Evolutionary conservation across 2,113 vertebrate genomes (phyloP).

Genomic region (Meles meles): DNA sequence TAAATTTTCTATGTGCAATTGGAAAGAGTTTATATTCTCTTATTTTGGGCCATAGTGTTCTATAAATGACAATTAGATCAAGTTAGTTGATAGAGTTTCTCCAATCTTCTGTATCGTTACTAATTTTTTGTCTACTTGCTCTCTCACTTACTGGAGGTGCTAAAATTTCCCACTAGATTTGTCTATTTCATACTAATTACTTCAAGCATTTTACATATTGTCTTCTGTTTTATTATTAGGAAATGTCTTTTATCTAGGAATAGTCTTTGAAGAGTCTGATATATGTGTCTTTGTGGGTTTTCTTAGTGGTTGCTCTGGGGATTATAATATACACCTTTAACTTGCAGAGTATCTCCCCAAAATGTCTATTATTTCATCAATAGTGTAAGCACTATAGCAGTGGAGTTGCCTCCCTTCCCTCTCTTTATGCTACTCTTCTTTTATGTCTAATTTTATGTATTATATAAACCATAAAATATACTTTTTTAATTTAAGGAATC

Average conservation of each 20-base stretch:
- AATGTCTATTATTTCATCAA: not conserved
- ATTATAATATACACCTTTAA: not conserved
- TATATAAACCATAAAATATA: not conserved
- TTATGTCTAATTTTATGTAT: not conserved
- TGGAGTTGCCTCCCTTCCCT: not conserved
- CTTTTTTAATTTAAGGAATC: not conserved
- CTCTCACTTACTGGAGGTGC: not conserved
- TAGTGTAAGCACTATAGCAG: not conserved
- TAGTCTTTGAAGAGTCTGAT: not conserved
- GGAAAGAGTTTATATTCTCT: not conserved
- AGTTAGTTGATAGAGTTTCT: not conserved
- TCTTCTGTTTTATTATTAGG: not conserved
- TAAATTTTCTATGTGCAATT: not conserved
- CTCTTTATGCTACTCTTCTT: not conserved
- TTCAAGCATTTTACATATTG: not conserved
- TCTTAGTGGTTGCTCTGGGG: not conserved
- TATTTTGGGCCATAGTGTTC: not conserved
- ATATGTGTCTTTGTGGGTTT: not conserved
- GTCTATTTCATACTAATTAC: not conserved
- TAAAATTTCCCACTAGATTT: not conserved
- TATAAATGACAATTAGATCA: not conserved
- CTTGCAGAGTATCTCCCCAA: not conserved
- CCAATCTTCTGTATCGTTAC: not conserved
- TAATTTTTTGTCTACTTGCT: not conserved
- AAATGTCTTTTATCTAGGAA: not conserved